Evolutionary conservation across 2,888 invertebrate genomes (phyloP), one percentile per base, ranked within the genome.

Genomic region (Mesoligia furuncula): DNA sequence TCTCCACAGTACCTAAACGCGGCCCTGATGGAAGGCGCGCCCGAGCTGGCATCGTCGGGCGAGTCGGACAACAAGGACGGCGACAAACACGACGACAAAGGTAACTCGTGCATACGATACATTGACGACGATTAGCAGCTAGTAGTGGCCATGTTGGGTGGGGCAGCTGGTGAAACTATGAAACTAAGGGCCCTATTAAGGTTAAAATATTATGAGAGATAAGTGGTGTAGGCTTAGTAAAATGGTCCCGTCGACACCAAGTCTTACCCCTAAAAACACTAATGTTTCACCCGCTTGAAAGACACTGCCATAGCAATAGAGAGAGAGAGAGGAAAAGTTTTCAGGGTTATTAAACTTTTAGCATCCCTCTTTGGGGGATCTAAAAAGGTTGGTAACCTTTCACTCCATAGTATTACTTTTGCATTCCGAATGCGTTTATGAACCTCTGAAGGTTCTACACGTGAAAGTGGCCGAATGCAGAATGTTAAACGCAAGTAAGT

Each of bases 31-130:
- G 96, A 95, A 85, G 95, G 95, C 65, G 88, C 94, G 54, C 93
- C 95, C 42, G 97, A 97, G 80, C 94, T 96, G 80, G 93, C 95
- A 24, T 91, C 95, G 36, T 92, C 95, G 3, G 94, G 93, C 65
- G 96, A 97, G 82, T 76, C 85, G 27, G 95, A 93, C 80, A 72
- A 77, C 84, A 93, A 94, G 85, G 94, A 94, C 68, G 69, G 57
- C 24, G 96, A 95, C 88, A 94, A 93, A 75, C 91, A 91, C 73
- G 92, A 92, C 80, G 96, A 96, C 83, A 96, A 95, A 91, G 95
- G 97, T 96, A 86, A 86, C 83, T 48, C 15, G 39, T 8, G 42
- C 42, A 62, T 75, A 9, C 66, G 5, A 11, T 84, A 71, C 65
- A 74, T 86, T 5, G 81, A 85, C 13, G 73, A 80, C 20, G 79